Base-by-base conservation (phyloP, 2,797 vertebrate genomes). In the Crypturellus tataupa region DNA sequence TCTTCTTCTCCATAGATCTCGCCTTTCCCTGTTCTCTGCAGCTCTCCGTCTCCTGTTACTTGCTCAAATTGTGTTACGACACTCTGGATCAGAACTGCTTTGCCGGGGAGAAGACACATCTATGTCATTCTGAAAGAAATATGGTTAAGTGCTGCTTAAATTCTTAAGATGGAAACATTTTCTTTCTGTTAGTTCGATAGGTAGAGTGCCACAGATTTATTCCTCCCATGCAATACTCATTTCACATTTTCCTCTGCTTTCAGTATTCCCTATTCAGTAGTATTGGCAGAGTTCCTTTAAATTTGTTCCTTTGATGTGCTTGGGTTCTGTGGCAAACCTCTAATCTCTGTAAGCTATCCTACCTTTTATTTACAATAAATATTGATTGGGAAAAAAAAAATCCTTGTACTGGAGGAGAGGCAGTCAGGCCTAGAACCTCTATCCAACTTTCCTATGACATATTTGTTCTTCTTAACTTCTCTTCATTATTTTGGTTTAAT, bases 81-180 rank as follows among this genome's bases (percentile, higher is more conserved):
- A 33, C 27, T 10, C 29, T 20, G 0, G 4, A 24, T 10, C 44
- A 60, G 35, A 68, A 58, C 3, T n/a, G 20, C 19, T 8, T 24
- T 62, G 40, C 18, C 37, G 25, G 60, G 35, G 21, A 65, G 63
- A 67, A 80, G 10, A 7, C 58, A 68, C 31, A 33, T 29, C 8
- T 47, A 33, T 1, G 0, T 35, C 37, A 33, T 24, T 24, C 42
- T 58, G 3, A 3, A 15, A 35, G 46, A 18, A 62, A 33, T 9
- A 40, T 0, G 10, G 51, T 51, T 51, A 51, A 33, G 4, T 3
- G 10, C 37, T 56, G 3, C n/a, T 39, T 31, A n/a, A 33, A 29
- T 17, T 21, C 12, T 33, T 46, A 73, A 18, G 53, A 55, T 0
- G 1, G 40, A 60, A 25, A n/a, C 0, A 0, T 65, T 65, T 39